A percentile compares a stretch with the other conserved stretches of the same genome.
Conservation (phyloP, 2,113 vertebrate genomes). For the Peromyscus leucopus region DNA sequence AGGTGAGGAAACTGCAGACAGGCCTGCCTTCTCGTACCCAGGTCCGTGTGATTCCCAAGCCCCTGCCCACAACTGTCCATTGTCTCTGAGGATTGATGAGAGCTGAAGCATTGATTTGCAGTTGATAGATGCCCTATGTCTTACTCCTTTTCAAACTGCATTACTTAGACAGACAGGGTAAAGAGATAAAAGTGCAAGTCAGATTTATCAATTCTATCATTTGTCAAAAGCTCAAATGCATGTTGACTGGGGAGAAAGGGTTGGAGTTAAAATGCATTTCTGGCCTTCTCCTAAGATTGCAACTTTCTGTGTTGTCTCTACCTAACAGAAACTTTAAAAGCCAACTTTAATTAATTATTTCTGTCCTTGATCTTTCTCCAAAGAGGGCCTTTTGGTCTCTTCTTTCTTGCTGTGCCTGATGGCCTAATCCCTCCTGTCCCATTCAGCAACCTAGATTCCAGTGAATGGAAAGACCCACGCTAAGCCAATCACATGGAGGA, state of each 20-base stretch:
- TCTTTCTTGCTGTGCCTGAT: not conserved
- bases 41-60: not conserved
- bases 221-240: slow-evolving; percentile 41
- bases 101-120: slow-evolving; percentile 31
- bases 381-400: not conserved
- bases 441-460: not conserved
- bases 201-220: slow-evolving; percentile 28
- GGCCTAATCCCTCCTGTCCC: not conserved
- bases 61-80: not conserved
- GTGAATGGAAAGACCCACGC: not conserved
- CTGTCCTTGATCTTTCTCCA: not conserved
- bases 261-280: slow-evolving; percentile 33
- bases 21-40: not conserved
- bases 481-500: not conserved
- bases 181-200: slow-evolving; percentile 37
- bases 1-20: not conserved
- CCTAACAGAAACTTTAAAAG: not conserved
- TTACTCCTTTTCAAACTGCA: slow-evolving; percentile 47
- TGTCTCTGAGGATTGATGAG: slow-evolving; percentile 30
- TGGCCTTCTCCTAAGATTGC: not conserved
- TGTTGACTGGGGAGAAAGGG: not conserved
- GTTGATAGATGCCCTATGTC: slow-evolving; percentile 25
- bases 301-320: slow-evolving; percentile 26
- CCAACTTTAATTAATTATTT: not conserved
- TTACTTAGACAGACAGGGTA: not conserved